Evolutionary conservation across 2,888 invertebrate species (phyloP).

Genomic region (Aphrophora alni): DNA sequence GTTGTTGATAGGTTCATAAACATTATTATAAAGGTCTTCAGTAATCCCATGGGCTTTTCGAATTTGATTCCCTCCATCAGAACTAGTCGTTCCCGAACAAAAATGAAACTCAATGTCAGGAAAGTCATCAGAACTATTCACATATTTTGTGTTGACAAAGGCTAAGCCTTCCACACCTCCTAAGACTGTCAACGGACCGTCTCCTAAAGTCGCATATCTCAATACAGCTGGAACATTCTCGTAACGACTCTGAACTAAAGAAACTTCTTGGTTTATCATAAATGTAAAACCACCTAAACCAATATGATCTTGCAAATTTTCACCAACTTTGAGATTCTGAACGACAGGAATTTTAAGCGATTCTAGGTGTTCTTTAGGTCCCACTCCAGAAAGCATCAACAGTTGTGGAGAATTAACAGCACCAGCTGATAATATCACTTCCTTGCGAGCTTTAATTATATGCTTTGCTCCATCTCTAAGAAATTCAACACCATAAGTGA

Average conservation of each 20-base stretch:
- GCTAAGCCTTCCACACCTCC: conserved; percentile 69
- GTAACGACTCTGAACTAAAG: conserved; percentile 79
- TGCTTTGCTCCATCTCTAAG: conserved; percentile 72
- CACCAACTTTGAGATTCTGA: conserved; percentile 81
- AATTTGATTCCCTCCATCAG: conserved; percentile 83
- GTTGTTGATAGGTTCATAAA: conserved; percentile 76
- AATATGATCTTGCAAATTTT: conserved; percentile 89
- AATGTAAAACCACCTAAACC: conserved; percentile 87
- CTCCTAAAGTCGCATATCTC: conserved; percentile 83
- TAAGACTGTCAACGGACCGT: conserved; percentile 83
- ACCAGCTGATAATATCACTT: conserved; percentile 90
- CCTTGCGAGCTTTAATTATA: conserved; percentile 78
- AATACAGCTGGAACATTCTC: conserved; percentile 80
- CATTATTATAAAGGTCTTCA: conserved; percentile 74
- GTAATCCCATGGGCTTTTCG: conserved; percentile 80
- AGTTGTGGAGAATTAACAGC: conserved; percentile 93
- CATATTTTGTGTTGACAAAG: conserved; percentile 87
- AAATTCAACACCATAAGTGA: conserved; percentile 85
- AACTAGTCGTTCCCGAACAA: conserved; percentile 84
- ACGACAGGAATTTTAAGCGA: conserved; percentile 79
- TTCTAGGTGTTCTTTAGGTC: conserved; percentile 73
- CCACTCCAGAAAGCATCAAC: conserved; percentile 88
- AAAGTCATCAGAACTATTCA: conserved; percentile 78
- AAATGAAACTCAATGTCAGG: conserved; percentile 93
- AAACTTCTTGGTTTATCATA: conserved; percentile 76